Base-by-base conservation (phyloP, 2,113 vertebrate species). In the Trochalopteron elliotii region DNA sequence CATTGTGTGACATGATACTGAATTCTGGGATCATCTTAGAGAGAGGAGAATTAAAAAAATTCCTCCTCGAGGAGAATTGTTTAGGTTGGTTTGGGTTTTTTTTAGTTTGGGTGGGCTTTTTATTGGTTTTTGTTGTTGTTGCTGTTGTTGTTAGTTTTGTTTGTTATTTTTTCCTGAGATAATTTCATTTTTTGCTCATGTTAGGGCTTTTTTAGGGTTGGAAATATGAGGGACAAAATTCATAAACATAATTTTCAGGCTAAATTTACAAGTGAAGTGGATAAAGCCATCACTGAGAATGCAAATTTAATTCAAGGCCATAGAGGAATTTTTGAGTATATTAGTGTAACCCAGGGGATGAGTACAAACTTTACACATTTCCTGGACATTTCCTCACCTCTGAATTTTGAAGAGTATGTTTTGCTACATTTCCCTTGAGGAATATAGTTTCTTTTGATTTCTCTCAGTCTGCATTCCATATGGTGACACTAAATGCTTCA, bases 401-500 rank as follows among this genome's bases (percentile, higher is more conserved):
- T 78, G 52, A 90, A 74, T 74, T 80, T 70, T 67, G 50, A 89
- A 60, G 11, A 47, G 16, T 15, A 27, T 27, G 12, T 50, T 95
- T 94, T 83, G 33, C 60, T 75, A 52, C 5, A 24, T 9, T 61
- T 95, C 33, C 42, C 5, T 1, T 22, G 67, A 76, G 61, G 31
- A 69, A 83, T 53, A 57, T 0, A 0, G 19, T 69, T 91, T 76
- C 65, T 93, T 94, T 65, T 81, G 35, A 74, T 60, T 94, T 74
- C 45, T 83, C 42, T 83, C 59, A 55, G 44, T 49, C 92, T 88
- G 76, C 45, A 39, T 67, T 89, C 96, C 89, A 81, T 77, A 69
- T 56, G 84, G 81, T 7, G 17, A 78, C 35, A 77, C 33, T 16
- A 71, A 83, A 87, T 0, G 0, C 28, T 15, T 10, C 3, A 3